Conservation (phyloP, 2,113 vertebrate genomes). For the Patagioenas fasciata region DNA sequence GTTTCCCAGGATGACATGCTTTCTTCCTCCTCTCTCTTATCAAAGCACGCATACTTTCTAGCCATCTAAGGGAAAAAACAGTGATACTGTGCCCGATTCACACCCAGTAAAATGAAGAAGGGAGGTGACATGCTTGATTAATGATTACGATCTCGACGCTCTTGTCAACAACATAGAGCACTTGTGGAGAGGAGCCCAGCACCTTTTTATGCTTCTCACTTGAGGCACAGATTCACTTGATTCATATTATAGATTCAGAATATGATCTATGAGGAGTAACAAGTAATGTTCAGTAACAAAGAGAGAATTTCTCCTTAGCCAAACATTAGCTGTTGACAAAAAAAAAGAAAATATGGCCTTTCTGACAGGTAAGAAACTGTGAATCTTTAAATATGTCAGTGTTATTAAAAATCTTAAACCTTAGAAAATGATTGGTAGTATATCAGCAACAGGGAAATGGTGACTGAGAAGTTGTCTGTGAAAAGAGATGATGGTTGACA, state of each 20-base stretch:
- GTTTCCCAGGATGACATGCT: background rate
- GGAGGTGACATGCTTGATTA: background rate
- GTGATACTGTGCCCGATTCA: background rate
- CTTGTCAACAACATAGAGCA: background rate
- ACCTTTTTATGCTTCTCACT: background rate
- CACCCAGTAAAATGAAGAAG: background rate
- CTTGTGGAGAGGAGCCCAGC: background rate
- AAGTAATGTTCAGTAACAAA: background rate
- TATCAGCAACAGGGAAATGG: constrained; percentile 26
- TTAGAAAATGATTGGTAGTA: background rate
- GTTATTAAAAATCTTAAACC: constrained; percentile 11
- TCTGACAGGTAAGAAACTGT: background rate
- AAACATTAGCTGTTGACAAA: background rate
- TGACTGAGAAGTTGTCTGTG: background rate
- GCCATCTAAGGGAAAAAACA: background rate
- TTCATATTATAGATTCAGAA: background rate
- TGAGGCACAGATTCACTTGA: background rate
- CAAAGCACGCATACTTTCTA: background rate
- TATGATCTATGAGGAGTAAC: background rate
- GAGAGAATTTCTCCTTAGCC: background rate
- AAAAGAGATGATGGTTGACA: constrained; percentile 16
- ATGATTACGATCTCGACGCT: background rate
- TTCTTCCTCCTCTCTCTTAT: background rate
- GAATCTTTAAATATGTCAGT: background rate
- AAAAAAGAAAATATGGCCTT: background rate